A percentile compares a stretch with the other conserved stretches of the same genome.
These are phyloP conservation scores for Ferrisia virgata DNA, from an alignment of 2,888 invertebrate species.

Conservation along the genomic window DNA sequence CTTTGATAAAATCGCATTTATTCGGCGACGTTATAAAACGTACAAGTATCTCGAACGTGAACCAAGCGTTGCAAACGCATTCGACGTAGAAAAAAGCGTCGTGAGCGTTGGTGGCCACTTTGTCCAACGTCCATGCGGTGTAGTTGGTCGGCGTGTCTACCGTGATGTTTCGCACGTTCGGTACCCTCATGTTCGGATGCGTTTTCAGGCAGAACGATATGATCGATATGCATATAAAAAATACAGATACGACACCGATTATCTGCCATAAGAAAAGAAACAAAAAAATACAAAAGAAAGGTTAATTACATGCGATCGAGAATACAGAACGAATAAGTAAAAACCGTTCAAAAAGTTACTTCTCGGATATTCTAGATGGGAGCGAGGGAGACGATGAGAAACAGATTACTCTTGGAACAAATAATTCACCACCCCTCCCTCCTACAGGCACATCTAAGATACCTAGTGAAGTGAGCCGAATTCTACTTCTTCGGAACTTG, in stretches of 20 bases:
- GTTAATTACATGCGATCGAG: background rate
- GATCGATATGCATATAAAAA: conserved; percentile 99
- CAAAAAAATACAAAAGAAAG: background rate
- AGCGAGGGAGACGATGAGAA: no score
- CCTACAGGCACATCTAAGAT: no score
- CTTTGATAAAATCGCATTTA: conserved; percentile 91
- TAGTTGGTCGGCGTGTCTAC: conserved; percentile 72
- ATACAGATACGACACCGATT: conserved; percentile 95
- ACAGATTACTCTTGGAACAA: no score
- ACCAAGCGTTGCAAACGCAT: conserved; percentile 99
- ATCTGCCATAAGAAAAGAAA: conserved; percentile 66
- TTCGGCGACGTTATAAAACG: conserved; percentile 84
- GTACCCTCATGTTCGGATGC: conserved; percentile 96
- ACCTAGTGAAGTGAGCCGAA: no score
- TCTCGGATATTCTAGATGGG: no score
- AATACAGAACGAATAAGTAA: no score
- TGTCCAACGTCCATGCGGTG: conserved; percentile 81
- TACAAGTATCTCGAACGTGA: conserved; percentile 91
- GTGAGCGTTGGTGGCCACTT: conserved; percentile 91
- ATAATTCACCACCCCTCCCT: no score
- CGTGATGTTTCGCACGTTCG: conserved; percentile 76
- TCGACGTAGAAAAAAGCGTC: conserved; percentile 97
- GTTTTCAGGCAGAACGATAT: conserved; percentile 99
- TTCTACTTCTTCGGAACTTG: no score
- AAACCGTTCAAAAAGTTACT: no score